Conservation (phyloP, 2,888 invertebrate genomes). For the Synanthedon tipuliformis region DNA sequence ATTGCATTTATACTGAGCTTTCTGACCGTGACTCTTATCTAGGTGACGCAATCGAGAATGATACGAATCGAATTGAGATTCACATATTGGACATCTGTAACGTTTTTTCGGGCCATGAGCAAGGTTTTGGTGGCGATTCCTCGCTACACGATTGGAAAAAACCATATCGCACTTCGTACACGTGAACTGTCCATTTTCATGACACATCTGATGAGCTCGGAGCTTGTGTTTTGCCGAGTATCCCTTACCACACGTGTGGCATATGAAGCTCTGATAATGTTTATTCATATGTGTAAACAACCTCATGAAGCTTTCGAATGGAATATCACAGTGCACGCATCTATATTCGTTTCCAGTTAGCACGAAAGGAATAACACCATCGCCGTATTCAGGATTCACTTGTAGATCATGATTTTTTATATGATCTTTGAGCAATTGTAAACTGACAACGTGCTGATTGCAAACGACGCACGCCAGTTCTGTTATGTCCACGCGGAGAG, state of each 20-base stretch:
- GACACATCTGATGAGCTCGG: constrained; percentile 41
- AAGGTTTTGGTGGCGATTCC: constrained; percentile 24
- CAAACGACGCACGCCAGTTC: constrained; percentile 34
- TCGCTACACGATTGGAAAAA: constrained; percentile 31
- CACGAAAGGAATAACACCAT: constrained; percentile 41
- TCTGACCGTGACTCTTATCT: constrained; percentile 30
- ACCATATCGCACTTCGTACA: constrained; percentile 50
- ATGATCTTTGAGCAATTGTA: constrained; percentile 32
- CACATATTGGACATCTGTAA: constrained; percentile 40
- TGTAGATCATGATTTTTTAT: constrained; percentile 23
- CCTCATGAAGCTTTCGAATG: constrained; percentile 30
- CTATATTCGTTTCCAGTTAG: constrained; percentile 28
- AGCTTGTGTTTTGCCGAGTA: constrained; percentile 50
- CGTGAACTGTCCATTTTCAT: constrained; percentile 38
- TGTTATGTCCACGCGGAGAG: constrained; percentile 42
- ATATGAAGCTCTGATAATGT: constrained; percentile 51
- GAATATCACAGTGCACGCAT: constrained; percentile 30
- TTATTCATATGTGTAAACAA: constrained; percentile 49
- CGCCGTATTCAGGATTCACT: constrained; percentile 20
- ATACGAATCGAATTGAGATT: constrained; percentile 30
- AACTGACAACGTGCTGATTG: constrained; percentile 9
- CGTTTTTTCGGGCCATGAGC: constrained; percentile 33
- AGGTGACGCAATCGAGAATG: constrained; percentile 34
- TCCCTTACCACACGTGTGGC: constrained; percentile 55
- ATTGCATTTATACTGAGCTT: constrained; percentile 30